Base-by-base conservation (phyloP, 2,888 invertebrate species). In the Synanthedon formicaeformis region DNA sequence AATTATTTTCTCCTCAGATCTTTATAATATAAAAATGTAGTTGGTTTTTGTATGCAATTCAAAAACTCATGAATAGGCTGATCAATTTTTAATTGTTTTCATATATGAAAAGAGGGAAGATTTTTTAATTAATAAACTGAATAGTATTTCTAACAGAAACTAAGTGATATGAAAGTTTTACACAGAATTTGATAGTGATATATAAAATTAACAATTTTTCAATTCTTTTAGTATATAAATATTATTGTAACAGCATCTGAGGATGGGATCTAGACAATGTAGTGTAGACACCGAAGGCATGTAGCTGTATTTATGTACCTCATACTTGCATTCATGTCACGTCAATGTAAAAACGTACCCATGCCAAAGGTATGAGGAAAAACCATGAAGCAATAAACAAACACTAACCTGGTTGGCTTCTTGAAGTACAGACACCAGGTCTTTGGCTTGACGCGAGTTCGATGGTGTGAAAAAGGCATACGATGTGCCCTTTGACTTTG, bases 391-490 rank as follows among this genome's bases (percentile, higher is more conserved):
- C 18, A 10, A 2, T 16, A 5, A 18, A n/a, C 40, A 34, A 16
- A 41, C 55, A 73, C 83, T 73, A 66, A 92, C 92, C 89, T 96
- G 96, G 64, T 96, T 96, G 56, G 97, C 97, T 89, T 97, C 97
- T 71, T 91, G 90, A 52, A 97, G 90, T 34, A 97, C 96, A 63
- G 95, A 93, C 41, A 97, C 92, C 55, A 97, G 90, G 75, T 96
- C 96, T 82, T 91, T 93, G 12, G 96, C 96, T 82, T 97, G 96
- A 64, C 94, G 92, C 58, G 92, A 91, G 77, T 97, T 97, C 63
- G 92, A 92, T 49, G 93, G 93, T 50, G 97, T 97, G 86, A 97
- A 97, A 89, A 98, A 97, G 55, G 97, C 97, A 79, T 97, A 97
- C 49, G 97, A 96, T 57, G 96, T 97, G 63, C 96, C 96, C 64